Percentiles rank a stretch among this genome's conserved stretches.
phyloP scores from a whole-genome alignment of 2,888 invertebrate genomes.

The Tipula unca region DNA sequence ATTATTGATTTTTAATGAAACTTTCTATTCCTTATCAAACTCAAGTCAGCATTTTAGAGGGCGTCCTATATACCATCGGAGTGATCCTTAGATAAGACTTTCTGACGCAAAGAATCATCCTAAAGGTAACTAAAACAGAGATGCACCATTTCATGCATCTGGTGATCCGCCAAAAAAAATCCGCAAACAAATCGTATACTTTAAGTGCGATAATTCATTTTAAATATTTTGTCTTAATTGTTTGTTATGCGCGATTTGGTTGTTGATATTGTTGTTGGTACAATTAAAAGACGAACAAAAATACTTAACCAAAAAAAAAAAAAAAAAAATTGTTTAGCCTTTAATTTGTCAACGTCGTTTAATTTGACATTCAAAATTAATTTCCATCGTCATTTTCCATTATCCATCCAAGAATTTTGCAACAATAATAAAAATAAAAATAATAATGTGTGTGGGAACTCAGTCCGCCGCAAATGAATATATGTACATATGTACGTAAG shows the following conservation, averaged over 20 bases:
- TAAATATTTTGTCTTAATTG: background rate
- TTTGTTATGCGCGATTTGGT: background rate
- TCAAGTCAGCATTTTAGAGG: too few species aligned
- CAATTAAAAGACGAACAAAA: background rate
- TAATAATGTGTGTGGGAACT: background rate
- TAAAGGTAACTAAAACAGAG: too few species aligned
- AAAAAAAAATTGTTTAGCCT: background rate
- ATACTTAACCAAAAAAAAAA: background rate
- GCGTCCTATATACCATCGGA: too few species aligned
- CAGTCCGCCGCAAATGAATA: background rate
- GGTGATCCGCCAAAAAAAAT: background rate
- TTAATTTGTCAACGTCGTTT: constrained; percentile 18
- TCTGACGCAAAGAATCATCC: too few species aligned
- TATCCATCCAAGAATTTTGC: background rate
- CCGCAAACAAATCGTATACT: background rate
- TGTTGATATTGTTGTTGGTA: background rate
- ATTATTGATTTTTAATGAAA: too few species aligned
- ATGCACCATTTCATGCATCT: too few species aligned
- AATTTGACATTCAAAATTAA: background rate
- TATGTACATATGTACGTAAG: background rate
- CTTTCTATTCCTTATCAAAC: too few species aligned
- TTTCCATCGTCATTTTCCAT: background rate
- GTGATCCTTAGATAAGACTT: too few species aligned
- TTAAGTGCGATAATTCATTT: background rate
- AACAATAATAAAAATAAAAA: background rate